A percentile compares a stretch with the other conserved stretches of the same genome.
Conservation (phyloP, 1,140 invertebrate species). For the Stratiolaelaps scimitus region DNA sequence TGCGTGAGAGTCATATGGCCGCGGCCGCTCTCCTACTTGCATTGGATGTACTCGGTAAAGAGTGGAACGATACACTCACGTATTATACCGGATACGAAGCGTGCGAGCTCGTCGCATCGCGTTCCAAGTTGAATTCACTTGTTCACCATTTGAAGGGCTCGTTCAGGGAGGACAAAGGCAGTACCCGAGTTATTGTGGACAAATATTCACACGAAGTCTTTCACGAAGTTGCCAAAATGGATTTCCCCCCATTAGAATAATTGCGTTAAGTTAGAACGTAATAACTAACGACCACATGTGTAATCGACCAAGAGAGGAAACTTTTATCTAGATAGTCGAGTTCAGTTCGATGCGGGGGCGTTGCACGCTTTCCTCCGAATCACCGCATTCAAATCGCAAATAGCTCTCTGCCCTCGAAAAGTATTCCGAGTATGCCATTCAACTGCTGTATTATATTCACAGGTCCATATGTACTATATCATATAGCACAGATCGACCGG, state of each 20-base stretch:
- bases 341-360: no score
- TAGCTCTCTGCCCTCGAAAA: no score
- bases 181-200: constrained; percentile 3
- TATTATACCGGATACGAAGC: constrained; percentile 11
- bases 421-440: no score
- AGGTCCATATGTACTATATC: no score
- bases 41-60: constrained; percentile 51
- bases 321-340: no score
- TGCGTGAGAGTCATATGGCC: constrained; percentile 74
- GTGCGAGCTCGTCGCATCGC: neutral
- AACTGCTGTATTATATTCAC: no score
- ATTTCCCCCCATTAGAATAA: constrained; percentile 5
- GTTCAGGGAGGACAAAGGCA: constrained; percentile 9
- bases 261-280: no score
- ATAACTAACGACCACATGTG: no score
- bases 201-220: constrained; percentile 27
- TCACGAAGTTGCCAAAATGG: constrained; percentile 6
- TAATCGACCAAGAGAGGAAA: no score
- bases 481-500: no score
- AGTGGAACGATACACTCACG: constrained; percentile 24
- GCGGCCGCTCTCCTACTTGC: constrained; percentile 71
- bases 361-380: no score
- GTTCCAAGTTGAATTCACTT: neutral
- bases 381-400: no score
- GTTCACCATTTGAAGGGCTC: constrained; percentile 13